phyloP scores from a whole-genome alignment of 1,140 invertebrate genomes.

The Sogatella furcifera region DNA sequence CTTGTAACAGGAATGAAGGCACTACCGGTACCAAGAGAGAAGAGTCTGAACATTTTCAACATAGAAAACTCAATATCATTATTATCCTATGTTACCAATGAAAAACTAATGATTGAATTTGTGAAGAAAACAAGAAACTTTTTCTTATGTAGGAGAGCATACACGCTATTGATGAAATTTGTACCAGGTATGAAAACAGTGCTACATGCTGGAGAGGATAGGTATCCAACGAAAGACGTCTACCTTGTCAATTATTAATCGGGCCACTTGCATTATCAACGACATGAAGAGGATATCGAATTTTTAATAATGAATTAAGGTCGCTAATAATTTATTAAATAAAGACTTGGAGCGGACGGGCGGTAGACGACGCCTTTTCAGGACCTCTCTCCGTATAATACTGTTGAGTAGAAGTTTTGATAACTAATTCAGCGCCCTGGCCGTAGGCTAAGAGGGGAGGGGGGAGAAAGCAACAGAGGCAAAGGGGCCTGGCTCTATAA shows the following conservation, averaged over 20 bases:
- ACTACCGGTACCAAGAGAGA: too few relatives aligned
- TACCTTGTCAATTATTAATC: neutral
- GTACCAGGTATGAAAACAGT: too few relatives aligned
- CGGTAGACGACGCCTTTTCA: constrained; percentile 13
- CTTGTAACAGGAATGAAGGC: too few relatives aligned
- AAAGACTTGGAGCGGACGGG: neutral
- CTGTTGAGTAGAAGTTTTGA: constrained; percentile 17
- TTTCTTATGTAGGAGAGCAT: too few relatives aligned
- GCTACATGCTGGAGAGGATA: too few relatives aligned
- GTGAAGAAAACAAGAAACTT: too few relatives aligned
- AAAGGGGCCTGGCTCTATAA: constrained; percentile 10
- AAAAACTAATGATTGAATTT: too few relatives aligned
- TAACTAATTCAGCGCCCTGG: constrained; percentile 14
- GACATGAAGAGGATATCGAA: constrained; percentile 16
- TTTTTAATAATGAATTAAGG: constrained; percentile 20
- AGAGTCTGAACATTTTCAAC: too few relatives aligned
- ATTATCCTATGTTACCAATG: too few relatives aligned
- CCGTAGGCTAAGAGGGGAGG: neutral
- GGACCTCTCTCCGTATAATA: neutral
- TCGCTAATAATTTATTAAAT: constrained; percentile 19
- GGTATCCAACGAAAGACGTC: too few relatives aligned
- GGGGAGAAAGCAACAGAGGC: constrained; percentile 6
- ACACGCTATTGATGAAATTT: too few relatives aligned
- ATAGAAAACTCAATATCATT: too few relatives aligned
- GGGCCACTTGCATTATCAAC: neutral